Base-by-base conservation (phyloP, 2,113 vertebrate genomes). In the Upupa epops region DNA sequence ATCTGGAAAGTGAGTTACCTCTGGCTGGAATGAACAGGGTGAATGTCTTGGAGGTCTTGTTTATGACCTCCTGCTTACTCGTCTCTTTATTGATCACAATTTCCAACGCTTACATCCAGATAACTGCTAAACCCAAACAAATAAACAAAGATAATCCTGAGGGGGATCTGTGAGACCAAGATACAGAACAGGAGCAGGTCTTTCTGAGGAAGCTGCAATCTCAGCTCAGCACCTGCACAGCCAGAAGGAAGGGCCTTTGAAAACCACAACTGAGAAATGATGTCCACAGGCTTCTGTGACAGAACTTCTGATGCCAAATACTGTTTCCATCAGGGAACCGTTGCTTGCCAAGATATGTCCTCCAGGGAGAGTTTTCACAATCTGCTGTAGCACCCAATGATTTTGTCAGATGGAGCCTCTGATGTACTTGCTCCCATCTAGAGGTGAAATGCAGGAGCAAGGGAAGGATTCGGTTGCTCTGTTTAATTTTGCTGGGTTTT, bases 231-330 rank as follows among this genome's bases (percentile, higher is more conserved):
- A 96, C 88, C 90, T 93, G 88, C 83, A 58, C 29, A 65, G 75
- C 69, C 74, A 51, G 78, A 86, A 83, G 63, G 69, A 90, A 70
- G 54, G 40, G 17, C 70, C 63, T 95, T 90, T 93, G 90, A 88
- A 95, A 86, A 83, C 1, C 29, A 77, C 76, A 90, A 37, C 73
- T 69, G 51, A 93, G 86, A 81, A 94, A 64, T 49, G 22, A 31
- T 4, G 26, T n/a, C 32, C 32, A 8, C 0, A 52, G 54, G 24
- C 64, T 83, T 69, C 83, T 91, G 80, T 22, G 63, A 86, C 60
- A 88, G 48, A 81, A 84, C 83, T 88, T 83, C 29, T 84, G 80
- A 90, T 83, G 88, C 73, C 90, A 96, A 93, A 92, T 58, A 58
- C 66, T 88, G 42, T 86, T 92, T 88, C 61, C 76, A 88, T 52